Conservation (phyloP, 2,797 vertebrate species). For the Xyrichtys novacula region DNA sequence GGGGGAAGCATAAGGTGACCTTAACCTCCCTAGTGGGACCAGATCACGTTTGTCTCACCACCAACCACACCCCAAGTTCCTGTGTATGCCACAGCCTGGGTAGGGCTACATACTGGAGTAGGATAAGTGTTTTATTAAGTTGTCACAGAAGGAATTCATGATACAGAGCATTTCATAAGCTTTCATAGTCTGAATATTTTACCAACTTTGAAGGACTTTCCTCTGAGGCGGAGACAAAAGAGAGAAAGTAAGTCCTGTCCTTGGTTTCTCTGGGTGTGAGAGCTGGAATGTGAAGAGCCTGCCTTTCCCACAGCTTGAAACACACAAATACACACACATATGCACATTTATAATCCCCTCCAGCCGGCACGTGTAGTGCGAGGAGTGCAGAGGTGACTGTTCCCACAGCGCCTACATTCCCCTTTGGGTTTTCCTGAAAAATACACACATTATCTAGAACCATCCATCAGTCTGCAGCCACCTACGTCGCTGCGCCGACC, state of each 20-base stretch:
- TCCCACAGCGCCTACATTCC: constrained; percentile 10
- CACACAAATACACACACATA: constrained; percentile 21
- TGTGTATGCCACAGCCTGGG: too few species aligned
- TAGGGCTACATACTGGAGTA: too few species aligned
- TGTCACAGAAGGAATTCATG: not conserved
- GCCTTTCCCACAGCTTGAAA: constrained; percentile 42
- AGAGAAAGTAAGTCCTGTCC: constrained; percentile 52
- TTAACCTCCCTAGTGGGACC: too few species aligned
- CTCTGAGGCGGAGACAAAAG: constrained; percentile 24
- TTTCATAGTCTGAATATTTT: not conserved
- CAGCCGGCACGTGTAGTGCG: constrained; percentile 39
- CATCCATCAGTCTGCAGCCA: constrained; percentile 44
- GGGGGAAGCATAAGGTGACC: too few species aligned
- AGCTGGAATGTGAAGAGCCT: constrained; percentile 51
- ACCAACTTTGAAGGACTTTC: constrained; percentile 1
- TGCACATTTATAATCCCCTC: constrained; percentile 5
- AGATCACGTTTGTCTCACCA: too few species aligned
- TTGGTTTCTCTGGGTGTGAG: constrained; percentile 56
- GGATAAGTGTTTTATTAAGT: not conserved
- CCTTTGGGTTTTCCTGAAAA: constrained; percentile 35
- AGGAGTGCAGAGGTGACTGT: constrained; percentile 38
- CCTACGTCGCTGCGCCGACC: not conserved
- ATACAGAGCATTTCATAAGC: not conserved
- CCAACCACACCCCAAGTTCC: too few species aligned
- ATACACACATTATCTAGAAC: constrained; percentile 21